These are phyloP conservation scores for Drosophila helvetica DNA, from an alignment of 2,888 invertebrate genomes.

Conservation along the genomic window DNA sequence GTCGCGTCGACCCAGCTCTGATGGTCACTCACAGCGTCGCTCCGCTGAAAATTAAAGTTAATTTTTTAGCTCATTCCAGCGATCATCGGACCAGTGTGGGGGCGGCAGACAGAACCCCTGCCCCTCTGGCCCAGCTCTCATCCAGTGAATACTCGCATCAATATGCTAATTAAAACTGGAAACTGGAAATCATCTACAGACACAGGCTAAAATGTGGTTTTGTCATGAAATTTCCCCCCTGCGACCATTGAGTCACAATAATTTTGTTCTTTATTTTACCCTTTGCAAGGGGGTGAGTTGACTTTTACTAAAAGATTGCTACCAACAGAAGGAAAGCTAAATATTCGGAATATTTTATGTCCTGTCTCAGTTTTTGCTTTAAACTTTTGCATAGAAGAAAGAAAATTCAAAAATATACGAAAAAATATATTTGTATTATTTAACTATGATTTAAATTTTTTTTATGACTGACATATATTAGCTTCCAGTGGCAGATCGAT, in stretches of 20 bases:
- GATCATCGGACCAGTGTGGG: conserved; percentile 22
- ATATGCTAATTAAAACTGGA: conserved; percentile 64
- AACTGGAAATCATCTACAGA: conserved; percentile 35
- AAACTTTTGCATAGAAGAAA: no score
- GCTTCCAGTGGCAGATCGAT: no score
- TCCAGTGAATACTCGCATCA: conserved; percentile 31
- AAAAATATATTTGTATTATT: no score
- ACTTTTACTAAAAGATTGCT: background rate
- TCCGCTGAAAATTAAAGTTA: conserved; percentile 37
- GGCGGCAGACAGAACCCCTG: conserved; percentile 36
- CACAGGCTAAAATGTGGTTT: conserved; percentile 48
- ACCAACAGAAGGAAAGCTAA: background rate
- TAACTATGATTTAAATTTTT: no score
- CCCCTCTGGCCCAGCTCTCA: background rate
- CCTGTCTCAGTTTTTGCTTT: no score
- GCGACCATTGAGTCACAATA: conserved; percentile 58
- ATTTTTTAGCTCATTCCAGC: conserved; percentile 27
- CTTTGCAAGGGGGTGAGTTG: background rate
- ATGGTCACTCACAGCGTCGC: conserved; percentile 30
- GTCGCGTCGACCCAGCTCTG: conserved; percentile 10
- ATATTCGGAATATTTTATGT: no score
- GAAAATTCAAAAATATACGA: no score
- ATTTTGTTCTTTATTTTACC: conserved; percentile 33
- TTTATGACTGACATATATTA: no score
- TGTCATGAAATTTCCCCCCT: conserved; percentile 67